phyloP scores from a whole-genome alignment of 1,140 invertebrate species.

The Procambarus clarkii region DNA sequence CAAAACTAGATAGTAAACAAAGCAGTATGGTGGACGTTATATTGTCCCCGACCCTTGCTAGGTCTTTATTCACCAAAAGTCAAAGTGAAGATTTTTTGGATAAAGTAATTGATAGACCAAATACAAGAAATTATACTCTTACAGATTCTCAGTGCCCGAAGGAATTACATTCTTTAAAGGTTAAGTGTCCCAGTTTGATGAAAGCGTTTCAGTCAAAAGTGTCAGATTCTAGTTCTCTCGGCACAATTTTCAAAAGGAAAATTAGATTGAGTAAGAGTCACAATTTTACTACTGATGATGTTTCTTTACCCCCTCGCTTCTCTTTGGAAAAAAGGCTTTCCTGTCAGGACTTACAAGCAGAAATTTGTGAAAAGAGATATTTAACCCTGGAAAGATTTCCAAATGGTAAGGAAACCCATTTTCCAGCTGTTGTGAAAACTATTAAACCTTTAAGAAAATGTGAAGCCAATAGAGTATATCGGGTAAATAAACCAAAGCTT shows the following conservation, averaged over 20 bases:
- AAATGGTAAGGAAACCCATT: slow-evolving; percentile 54
- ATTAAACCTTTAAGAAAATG: slow-evolving; percentile 6
- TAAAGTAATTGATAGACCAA: slow-evolving; percentile 39
- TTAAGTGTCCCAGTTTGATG: slow-evolving; percentile 19
- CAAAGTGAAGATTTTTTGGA: slow-evolving; percentile 54
- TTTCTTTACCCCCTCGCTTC: slow-evolving; percentile 31
- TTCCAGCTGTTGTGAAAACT: slow-evolving; percentile 19
- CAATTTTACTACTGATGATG: slow-evolving; percentile 36
- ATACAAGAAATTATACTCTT: slow-evolving; percentile 23
- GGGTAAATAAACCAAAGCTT: slow-evolving; percentile 27
- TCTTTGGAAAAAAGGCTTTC: slow-evolving; percentile 35
- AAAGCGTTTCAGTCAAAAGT: slow-evolving; percentile 38
- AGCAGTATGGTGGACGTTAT: slow-evolving; percentile 15
- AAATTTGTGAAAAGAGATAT: slow-evolving; percentile 44
- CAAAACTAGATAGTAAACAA: not conserved
- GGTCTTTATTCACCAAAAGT: slow-evolving; percentile 38
- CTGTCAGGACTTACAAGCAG: slow-evolving; percentile 8
- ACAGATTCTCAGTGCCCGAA: not conserved
- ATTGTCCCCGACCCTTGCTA: slow-evolving; percentile 7
- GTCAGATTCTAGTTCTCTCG: slow-evolving; percentile 18
- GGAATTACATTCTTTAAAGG: not conserved
- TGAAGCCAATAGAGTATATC: slow-evolving; percentile 39
- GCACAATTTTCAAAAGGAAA: slow-evolving; percentile 38
- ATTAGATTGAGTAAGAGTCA: slow-evolving; percentile 47
- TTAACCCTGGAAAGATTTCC: slow-evolving; percentile 24